phyloP scores from a whole-genome alignment of 30 jellyfish, hydroid and myxozoan species.

The Aurelia aurita complex sp. Pacific region DNA sequence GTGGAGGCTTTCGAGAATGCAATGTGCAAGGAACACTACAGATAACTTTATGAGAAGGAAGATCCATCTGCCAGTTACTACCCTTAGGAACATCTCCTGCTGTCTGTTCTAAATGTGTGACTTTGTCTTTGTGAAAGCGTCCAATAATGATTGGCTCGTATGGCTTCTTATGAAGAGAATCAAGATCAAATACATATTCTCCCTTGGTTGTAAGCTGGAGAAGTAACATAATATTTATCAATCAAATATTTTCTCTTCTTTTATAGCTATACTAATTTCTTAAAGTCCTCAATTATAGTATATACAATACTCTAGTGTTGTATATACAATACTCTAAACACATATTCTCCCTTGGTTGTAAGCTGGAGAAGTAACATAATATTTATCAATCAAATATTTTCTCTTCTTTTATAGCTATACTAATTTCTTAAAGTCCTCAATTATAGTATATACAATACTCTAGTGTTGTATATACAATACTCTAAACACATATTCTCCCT shows the following conservation, averaged over 20 bases:
- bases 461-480: too few relatives aligned
- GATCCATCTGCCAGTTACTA: background rate
- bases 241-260: too few relatives aligned
- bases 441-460: too few relatives aligned
- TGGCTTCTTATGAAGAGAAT: slow-evolving; percentile 84
- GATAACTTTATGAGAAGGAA: slow-evolving; percentile 64
- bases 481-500: slow-evolving; percentile 71
- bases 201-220: slow-evolving; percentile 73
- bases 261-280: too few relatives aligned
- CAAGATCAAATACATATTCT: slow-evolving; percentile 65
- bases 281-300: too few relatives aligned
- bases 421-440: too few relatives aligned
- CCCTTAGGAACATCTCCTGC: background rate
- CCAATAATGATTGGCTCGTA: slow-evolving; percentile 88
- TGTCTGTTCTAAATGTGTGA: background rate
- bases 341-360: slow-evolving; percentile 77
- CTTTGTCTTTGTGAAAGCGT: background rate
- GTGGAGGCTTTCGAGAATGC: slow-evolving; percentile 92
- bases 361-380: slow-evolving; percentile 10
- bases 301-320: too few relatives aligned
- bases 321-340: too few relatives aligned
- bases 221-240: background rate
- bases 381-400: too few relatives aligned
- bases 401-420: too few relatives aligned
- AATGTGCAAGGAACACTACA: slow-evolving; percentile 74